These are phyloP conservation scores for Poeciliopsis turrubarensis DNA, from an alignment of 2,113 vertebrate genomes.

Conservation along the genomic window DNA sequence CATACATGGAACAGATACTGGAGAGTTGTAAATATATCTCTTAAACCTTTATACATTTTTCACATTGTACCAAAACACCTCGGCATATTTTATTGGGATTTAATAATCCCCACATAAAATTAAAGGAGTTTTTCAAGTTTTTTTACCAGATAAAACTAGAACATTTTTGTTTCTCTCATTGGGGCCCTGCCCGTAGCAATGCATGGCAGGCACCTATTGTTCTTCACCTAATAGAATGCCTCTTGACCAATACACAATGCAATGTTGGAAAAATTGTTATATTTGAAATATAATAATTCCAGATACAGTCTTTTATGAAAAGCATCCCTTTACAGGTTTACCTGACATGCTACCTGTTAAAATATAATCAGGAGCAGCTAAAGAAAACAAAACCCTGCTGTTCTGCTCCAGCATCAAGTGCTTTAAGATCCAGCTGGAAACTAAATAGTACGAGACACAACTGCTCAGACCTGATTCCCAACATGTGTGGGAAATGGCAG, in stretches of 20 bases:
- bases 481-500: conserved; percentile 48
- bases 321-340: too few species aligned
- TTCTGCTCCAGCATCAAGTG: neutral
- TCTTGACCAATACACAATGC: too few species aligned
- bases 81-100: too few species aligned
- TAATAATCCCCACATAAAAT: too few species aligned
- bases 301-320: neutral
- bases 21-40: neutral
- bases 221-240: too few species aligned
- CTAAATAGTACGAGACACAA: conserved; percentile 8
- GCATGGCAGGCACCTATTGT: too few species aligned
- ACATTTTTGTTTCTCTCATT: too few species aligned
- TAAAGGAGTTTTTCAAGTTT: too few species aligned
- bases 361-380: neutral
- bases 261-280: neutral
- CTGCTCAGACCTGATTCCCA: conserved; percentile 22
- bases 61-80: neutral
- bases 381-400: neutral
- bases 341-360: neutral
- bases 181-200: too few species aligned
- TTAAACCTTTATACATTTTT: neutral
- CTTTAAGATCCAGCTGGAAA: neutral
- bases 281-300: neutral
- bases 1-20: too few species aligned
- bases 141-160: too few species aligned